Percentiles rank a stretch among this genome's conserved stretches.
These are phyloP conservation scores for Arizona elegans DNA, from an alignment of 2,113 vertebrate species.

Conservation along the genomic window DNA sequence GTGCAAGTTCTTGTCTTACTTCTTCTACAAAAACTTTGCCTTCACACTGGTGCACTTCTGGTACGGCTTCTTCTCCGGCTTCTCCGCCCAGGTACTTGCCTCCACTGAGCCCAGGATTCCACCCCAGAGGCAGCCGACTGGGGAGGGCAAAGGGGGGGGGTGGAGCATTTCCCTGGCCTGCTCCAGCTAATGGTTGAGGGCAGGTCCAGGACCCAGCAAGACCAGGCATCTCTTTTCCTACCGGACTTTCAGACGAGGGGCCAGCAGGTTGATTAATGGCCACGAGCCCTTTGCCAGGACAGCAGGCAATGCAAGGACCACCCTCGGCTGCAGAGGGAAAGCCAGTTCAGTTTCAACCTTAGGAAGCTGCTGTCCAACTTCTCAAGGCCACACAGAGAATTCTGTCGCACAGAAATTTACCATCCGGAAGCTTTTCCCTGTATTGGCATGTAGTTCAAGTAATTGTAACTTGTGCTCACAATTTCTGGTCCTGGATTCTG, in stretches of 20 bases:
- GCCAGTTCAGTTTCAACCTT: not conserved
- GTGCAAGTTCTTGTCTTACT: conserved; percentile 95
- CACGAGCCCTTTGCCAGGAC: not conserved
- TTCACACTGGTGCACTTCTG: conserved; percentile 95
- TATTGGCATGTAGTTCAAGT: not conserved
- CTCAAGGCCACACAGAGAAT: not conserved
- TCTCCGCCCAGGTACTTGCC: conserved; percentile 87
- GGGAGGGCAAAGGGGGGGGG: not conserved
- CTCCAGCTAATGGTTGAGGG: not conserved
- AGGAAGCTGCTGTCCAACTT: not conserved
- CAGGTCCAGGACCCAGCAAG: not conserved
- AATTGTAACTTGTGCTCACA: not conserved
- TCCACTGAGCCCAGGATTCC: not conserved
- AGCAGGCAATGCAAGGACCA: not conserved
- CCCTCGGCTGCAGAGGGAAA: not conserved
- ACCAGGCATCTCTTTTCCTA: not conserved
- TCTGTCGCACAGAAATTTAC: no score
- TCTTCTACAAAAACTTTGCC: conserved; percentile 98
- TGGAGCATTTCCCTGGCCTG: not conserved
- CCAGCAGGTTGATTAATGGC: not conserved
- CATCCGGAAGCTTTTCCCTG: not conserved
- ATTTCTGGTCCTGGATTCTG: not conserved
- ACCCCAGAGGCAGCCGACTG: not conserved
- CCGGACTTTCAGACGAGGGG: not conserved
- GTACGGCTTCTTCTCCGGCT: conserved; percentile 94